phyloP scores from a whole-genome alignment of 1,140 invertebrate genomes.

The Megalopta genalis region DNA sequence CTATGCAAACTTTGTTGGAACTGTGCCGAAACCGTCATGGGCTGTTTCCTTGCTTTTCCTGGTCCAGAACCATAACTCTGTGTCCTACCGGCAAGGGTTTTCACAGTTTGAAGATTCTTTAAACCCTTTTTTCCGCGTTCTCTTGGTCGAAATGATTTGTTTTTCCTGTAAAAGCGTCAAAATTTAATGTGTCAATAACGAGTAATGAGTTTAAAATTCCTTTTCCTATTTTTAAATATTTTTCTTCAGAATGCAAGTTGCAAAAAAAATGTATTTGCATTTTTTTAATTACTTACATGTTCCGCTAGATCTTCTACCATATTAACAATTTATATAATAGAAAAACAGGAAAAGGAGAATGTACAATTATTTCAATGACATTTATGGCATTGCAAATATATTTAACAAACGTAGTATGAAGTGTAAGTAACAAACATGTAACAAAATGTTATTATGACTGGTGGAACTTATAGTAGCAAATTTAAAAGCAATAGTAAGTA shows the following conservation, averaged over 20 bases:
- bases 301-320: background rate
- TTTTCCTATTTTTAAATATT: conserved; percentile 45
- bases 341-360: conserved; percentile 55
- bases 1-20: conserved; percentile 95
- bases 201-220: background rate
- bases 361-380: conserved; percentile 43
- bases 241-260: background rate
- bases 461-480: conserved; percentile 10
- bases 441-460: conserved; percentile 27
- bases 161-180: conserved; percentile 86
- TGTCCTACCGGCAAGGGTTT: conserved; percentile 90
- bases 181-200: background rate
- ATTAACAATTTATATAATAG: background rate
- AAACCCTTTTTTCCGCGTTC: conserved; percentile 89
- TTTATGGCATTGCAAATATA: conserved; percentile 40
- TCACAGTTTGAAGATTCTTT: conserved; percentile 94
- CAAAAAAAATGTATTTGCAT: background rate
- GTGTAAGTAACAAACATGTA: conserved; percentile 52
- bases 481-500: conserved; percentile 28
- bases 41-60: conserved; percentile 90
- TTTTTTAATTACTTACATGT: background rate
- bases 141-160: conserved; percentile 92
- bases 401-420: conserved; percentile 47
- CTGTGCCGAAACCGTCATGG: conserved; percentile 95
- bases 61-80: conserved; percentile 80